phyloP scores from a whole-genome alignment of 2,113 vertebrate genomes.

The Archocentrus centrarchus region DNA sequence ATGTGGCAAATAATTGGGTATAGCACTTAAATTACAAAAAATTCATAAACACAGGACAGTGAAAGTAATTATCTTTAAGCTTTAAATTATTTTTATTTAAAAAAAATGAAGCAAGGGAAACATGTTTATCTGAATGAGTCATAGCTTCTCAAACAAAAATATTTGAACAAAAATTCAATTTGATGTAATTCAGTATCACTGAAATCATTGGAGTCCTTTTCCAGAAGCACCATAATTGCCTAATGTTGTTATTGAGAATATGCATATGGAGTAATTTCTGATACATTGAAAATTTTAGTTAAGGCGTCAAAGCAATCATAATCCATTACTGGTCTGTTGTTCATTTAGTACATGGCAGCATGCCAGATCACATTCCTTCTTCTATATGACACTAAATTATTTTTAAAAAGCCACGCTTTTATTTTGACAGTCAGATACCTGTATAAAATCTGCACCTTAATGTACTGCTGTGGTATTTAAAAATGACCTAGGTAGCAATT shows the following conservation, averaged over 20 bases:
- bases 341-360: neutral
- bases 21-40: neutral
- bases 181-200: neutral
- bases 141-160: fast-evolving
- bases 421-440: neutral
- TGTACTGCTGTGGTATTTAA: neutral
- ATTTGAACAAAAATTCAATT: neutral
- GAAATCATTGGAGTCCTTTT: neutral
- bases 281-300: neutral
- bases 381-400: too few relatives aligned
- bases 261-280: neutral
- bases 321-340: neutral
- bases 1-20: neutral
- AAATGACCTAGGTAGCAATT: fast-evolving
- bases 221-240: neutral
- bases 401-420: neutral
- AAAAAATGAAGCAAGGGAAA: too few relatives aligned
- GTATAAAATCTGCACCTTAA: neutral
- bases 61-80: neutral
- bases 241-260: neutral
- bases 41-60: neutral
- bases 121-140: neutral
- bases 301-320: neutral
- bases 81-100: too few relatives aligned
- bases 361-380: too few relatives aligned